These are phyloP conservation scores for Thumatha senex DNA, from an alignment of 2,888 invertebrate genomes.

Conservation along the genomic window DNA sequence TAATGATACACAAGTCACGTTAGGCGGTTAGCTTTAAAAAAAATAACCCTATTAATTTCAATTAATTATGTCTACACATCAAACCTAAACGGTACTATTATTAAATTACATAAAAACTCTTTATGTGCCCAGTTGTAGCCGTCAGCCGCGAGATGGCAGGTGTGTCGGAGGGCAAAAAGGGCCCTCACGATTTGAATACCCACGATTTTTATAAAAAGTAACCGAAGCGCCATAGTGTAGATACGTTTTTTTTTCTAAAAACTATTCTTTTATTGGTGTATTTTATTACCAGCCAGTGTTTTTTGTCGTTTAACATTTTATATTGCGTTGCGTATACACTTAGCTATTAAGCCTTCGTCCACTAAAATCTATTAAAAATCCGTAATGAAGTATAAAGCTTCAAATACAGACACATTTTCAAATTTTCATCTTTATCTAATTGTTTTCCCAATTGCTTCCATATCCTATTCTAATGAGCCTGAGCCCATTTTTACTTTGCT, in stretches of 20 bases:
- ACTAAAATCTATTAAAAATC: no score
- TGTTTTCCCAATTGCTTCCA: no score
- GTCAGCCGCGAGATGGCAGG: slow-evolving; percentile 51
- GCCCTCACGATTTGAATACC: slow-evolving; percentile 63
- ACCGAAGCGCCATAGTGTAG: slow-evolving; percentile 34
- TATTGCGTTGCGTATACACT: slow-evolving; percentile 26
- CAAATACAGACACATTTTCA: no score
- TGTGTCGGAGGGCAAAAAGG: slow-evolving; percentile 50
- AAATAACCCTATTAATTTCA: neutral
- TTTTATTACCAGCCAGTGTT: slow-evolving; percentile 49
- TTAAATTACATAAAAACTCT: slow-evolving; percentile 21
- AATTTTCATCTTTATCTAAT: no score
- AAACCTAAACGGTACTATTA: slow-evolving; percentile 8
- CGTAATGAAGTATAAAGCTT: no score
- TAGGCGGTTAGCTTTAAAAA: no score
- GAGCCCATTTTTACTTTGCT: no score
- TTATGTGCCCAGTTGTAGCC: slow-evolving; percentile 23
- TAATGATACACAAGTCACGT: no score
- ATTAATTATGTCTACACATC: slow-evolving; percentile 4
- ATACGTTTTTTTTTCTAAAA: slow-evolving; percentile 38
- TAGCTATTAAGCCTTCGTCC: slow-evolving; percentile 3
- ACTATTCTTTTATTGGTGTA: slow-evolving; percentile 36
- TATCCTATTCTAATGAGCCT: no score
- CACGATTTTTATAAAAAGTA: slow-evolving; percentile 50
- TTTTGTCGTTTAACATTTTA: slow-evolving; percentile 36